Base-by-base conservation (phyloP, 2,113 vertebrate genomes). In the Bos indicus region DNA sequence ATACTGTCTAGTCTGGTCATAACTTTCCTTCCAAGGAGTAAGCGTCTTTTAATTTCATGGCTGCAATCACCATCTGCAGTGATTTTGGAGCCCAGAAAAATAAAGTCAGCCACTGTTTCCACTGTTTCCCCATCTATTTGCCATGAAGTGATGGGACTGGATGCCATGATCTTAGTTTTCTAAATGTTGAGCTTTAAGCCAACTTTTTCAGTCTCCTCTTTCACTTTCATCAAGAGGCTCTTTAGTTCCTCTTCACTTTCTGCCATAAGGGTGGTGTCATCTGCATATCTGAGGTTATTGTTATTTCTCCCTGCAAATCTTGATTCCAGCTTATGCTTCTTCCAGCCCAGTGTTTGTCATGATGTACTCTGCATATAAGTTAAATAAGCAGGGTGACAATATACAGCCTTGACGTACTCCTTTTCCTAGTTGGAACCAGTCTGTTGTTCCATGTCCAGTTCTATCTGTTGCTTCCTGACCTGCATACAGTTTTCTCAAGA, bases 21-120 rank as follows among this genome's bases (percentile, higher is more conserved):
- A n/a, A 17, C 62, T 9, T 64, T 64, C 30, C 30, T 64, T n/a
- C 33, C 62, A 64, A n/a, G 60, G 62, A 64, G 15, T 64, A 64
- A 64, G 7, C 2, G 3, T n/a, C 7, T n/a, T 64, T n/a, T 64
- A 64, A 64, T 64, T 64, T 17, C 15, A 64, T 8, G 7, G 30
- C 30, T 64, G 62, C 30, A 64, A n/a, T 64, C 30, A 64, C 30
- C 62, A 64, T 64, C 62, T 64, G 7, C 15, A 64, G 62, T 33
- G 62, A 17, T 64, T 33, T 64, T 17, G 62, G 62, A 64, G 1
- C 62, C 62, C 15, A 0, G 0, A 17, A 64, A n/a, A 64, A 16
- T 64, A 17, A 64, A 64, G 30, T n/a, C 30, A 17, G 30, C 3
- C 60, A 64, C 30, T 62, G 30, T 64, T 64, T 33, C 62, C 62